These are phyloP conservation scores for Caenorhabditis sp. DNA, from an alignment of 2,888 invertebrate genomes.

Conservation along the genomic window DNA sequence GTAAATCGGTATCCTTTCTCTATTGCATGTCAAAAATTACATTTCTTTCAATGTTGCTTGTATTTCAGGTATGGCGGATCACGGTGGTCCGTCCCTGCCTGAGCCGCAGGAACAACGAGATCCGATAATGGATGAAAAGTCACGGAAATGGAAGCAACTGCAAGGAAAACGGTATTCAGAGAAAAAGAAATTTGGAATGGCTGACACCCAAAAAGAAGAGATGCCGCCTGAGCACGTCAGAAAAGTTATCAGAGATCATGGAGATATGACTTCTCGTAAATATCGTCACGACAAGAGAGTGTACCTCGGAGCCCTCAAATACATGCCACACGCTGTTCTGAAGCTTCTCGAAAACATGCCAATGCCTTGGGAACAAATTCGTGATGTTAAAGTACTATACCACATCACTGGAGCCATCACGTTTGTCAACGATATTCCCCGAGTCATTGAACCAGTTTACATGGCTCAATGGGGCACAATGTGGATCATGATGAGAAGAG, in stretches of 20 bases:
- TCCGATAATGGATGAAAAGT: slow-evolving; percentile 73
- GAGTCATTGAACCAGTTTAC: slow-evolving; percentile 99
- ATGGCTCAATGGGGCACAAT: slow-evolving; percentile 99
- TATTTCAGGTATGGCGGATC: slow-evolving; percentile 63
- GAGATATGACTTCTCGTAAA: slow-evolving; percentile 99
- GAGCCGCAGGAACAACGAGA: slow-evolving; percentile 48
- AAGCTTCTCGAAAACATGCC: slow-evolving; percentile 99
- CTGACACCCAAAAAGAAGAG: slow-evolving; percentile 99
- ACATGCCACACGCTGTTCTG: slow-evolving; percentile 99
- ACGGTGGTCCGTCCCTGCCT: slow-evolving; percentile 57
- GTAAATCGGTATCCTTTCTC: too few species aligned
- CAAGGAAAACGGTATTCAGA: slow-evolving; percentile 99
- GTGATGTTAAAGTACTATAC: slow-evolving; percentile 96
- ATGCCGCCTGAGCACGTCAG: slow-evolving; percentile 99
- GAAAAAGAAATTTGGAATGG: slow-evolving; percentile 98
- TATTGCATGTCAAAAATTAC: too few species aligned
- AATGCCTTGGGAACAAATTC: slow-evolving; percentile 99
- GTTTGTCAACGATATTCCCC: slow-evolving; percentile 99
- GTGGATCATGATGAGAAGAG: slow-evolving; percentile 99
- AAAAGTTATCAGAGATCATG: slow-evolving; percentile 99
- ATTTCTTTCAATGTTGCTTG: too few species aligned
- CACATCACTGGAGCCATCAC: slow-evolving; percentile 99
- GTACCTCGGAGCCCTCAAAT: slow-evolving; percentile 97
- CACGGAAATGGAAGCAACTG: slow-evolving; percentile 95
- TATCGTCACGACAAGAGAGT: slow-evolving; percentile 99